Evolutionary conservation across 2,113 vertebrate genomes (phyloP).

Genomic region (Boleophthalmus pectinirostris): DNA sequence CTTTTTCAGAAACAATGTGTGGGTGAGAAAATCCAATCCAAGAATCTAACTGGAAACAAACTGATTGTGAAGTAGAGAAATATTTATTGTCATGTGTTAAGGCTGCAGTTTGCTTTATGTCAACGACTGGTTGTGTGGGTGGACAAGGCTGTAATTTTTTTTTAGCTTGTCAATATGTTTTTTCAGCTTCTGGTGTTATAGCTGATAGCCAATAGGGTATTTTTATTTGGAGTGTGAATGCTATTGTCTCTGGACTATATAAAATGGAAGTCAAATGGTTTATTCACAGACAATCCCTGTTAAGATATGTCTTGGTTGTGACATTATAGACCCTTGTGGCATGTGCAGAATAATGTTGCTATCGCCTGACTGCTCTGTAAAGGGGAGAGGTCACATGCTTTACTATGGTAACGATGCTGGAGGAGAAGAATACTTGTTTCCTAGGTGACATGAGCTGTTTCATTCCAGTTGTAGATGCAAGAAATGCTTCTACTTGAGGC

Average conservation of each 20-base stretch:
- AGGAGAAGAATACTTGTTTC: conserved; percentile 54
- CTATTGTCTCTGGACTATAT: not conserved
- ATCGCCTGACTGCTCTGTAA: conserved; percentile 14
- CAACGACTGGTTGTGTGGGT: not conserved
- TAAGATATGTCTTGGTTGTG: not conserved
- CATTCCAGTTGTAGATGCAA: conserved; percentile 21
- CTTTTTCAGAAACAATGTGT: conserved; percentile 33
- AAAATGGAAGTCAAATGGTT: not conserved
- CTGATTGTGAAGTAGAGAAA: not conserved
- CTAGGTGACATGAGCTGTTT: conserved; percentile 50
- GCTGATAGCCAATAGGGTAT: not conserved
- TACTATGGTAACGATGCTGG: conserved; percentile 62
- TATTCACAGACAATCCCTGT: not conserved
- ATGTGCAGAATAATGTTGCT: conserved; percentile 26
- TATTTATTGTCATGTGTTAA: not conserved
- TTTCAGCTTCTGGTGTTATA: not conserved
- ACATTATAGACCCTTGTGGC: not conserved
- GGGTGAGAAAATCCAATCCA: conserved; percentile 43
- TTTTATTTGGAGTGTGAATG: not conserved
- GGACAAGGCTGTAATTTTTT: not conserved
- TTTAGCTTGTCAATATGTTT: not conserved
- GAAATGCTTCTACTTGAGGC: conserved; percentile 17
- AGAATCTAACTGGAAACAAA: conserved; percentile 51
- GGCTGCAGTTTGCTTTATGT: not conserved
- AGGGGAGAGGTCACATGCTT: conserved; percentile 57